Conservation (phyloP, 2,797 vertebrate species). For the Myripristis jacobus region DNA sequence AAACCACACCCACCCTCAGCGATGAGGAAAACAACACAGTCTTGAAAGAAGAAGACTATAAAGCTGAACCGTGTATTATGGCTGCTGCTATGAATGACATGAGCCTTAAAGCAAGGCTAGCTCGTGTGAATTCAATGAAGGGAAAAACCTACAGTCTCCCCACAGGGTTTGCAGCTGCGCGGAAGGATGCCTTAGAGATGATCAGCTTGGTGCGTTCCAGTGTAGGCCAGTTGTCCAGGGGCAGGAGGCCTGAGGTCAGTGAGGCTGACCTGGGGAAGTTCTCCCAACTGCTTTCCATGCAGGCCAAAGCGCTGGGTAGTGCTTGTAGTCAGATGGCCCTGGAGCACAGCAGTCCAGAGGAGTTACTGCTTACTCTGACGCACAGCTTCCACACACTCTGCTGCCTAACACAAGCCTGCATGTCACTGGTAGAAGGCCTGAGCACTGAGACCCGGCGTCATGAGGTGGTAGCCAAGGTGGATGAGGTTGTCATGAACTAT, state of each 20-base stretch:
- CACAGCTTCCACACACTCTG: slow-evolving; percentile 96
- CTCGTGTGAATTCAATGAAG: slow-evolving; percentile 88
- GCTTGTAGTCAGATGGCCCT: slow-evolving; percentile 92
- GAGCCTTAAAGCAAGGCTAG: slow-evolving; percentile 86
- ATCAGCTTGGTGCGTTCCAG: slow-evolving; percentile 87
- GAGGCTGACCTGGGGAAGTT: slow-evolving; percentile 86
- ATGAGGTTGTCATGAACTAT: slow-evolving; percentile 91
- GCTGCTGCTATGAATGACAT: slow-evolving; percentile 76
- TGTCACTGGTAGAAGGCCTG: slow-evolving; percentile 91
- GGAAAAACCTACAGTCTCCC: slow-evolving; percentile 91
- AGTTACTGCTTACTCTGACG: slow-evolving; percentile 92
- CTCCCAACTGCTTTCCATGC: slow-evolving; percentile 89
- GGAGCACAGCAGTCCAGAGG: slow-evolving; percentile 91
- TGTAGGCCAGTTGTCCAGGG: slow-evolving; percentile 74
- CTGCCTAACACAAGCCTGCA: slow-evolving; percentile 94
- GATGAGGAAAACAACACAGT: slow-evolving; percentile 53
- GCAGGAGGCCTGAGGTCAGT: slow-evolving; percentile 75
- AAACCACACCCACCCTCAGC: slow-evolving; percentile 40
- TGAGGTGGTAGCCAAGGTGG: slow-evolving; percentile 90
- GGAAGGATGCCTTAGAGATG: slow-evolving; percentile 93
- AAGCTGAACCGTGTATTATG: slow-evolving; percentile 62
- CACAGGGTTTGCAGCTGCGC: slow-evolving; percentile 90
- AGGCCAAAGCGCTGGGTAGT: slow-evolving; percentile 91
- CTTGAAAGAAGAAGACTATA: slow-evolving; percentile 54
- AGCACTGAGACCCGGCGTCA: slow-evolving; percentile 85